A percentile compares a stretch with the other conserved stretches of the same genome.
These are phyloP conservation scores for Sebastes iracundus DNA, from an alignment of 2,797 vertebrate genomes.

Conservation along the genomic window DNA sequence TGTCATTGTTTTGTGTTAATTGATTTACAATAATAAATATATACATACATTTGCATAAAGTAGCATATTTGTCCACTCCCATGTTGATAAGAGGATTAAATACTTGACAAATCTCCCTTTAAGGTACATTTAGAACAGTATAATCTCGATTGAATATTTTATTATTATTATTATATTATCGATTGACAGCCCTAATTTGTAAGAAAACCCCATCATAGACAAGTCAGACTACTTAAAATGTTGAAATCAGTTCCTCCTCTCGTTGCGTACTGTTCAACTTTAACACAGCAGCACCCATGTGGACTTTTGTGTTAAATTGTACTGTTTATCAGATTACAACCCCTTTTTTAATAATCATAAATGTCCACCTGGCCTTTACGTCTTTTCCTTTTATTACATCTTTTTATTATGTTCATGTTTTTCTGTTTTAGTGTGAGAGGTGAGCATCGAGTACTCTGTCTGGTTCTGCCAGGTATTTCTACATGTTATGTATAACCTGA, in stretches of 20 bases:
- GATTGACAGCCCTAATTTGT: neutral
- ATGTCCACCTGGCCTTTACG: neutral
- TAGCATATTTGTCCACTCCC: too few species aligned
- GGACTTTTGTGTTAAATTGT: neutral
- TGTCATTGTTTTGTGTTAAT: too few species aligned
- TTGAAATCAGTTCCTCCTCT: neutral
- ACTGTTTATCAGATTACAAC: neutral
- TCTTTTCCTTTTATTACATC: neutral
- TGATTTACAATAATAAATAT: too few species aligned
- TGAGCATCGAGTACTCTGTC: neutral
- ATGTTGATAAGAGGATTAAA: too few species aligned
- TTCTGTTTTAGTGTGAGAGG: neutral
- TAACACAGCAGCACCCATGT: neutral
- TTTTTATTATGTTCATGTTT: neutral
- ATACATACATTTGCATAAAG: too few species aligned
- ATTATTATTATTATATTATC: too few species aligned
- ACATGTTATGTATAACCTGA: neutral
- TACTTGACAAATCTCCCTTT: too few species aligned
- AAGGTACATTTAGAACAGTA: too few species aligned
- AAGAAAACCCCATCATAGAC: neutral
- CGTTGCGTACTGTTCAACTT: neutral
- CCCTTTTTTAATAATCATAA: neutral
- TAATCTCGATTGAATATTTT: too few species aligned
- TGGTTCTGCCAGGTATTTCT: slow-evolving; percentile 1
- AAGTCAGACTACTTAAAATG: neutral